Evolutionary conservation across 1,140 invertebrate genomes (phyloP).

Genomic region (Nebria ingens): DNA sequence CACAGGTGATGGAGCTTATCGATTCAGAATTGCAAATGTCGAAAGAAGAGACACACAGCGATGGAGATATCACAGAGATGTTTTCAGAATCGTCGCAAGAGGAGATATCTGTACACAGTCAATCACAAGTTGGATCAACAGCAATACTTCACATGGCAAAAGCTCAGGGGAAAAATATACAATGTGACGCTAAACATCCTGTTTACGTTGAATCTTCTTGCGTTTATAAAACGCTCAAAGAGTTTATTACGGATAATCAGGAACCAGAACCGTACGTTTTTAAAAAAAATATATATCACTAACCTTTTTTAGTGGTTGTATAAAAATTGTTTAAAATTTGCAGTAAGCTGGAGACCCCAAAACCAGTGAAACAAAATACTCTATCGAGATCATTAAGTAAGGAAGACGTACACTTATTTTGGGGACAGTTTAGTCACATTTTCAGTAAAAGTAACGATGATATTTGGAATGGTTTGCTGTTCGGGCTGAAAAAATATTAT

Average conservation of each 20-base stretch:
- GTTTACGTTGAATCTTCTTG: not conserved
- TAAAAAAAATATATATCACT: too few relatives aligned
- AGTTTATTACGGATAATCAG: too few relatives aligned
- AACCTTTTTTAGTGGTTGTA: too few relatives aligned
- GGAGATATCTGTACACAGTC: too few relatives aligned
- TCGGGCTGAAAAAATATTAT: slow-evolving; percentile 44
- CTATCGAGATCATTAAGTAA: slow-evolving; percentile 37
- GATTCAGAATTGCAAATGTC: too few relatives aligned
- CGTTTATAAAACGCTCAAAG: not conserved
- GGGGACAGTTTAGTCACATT: slow-evolving; percentile 37
- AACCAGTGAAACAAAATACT: slow-evolving; percentile 20
- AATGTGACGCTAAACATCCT: not conserved
- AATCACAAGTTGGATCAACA: not conserved
- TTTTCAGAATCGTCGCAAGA: too few relatives aligned
- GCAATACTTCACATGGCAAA: slow-evolving; percentile 12
- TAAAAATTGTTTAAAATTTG: too few relatives aligned
- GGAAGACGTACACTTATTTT: slow-evolving; percentile 40
- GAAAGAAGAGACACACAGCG: too few relatives aligned
- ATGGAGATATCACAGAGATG: too few relatives aligned
- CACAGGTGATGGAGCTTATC: too few relatives aligned
- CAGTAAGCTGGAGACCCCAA: too few relatives aligned
- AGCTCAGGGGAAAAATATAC: not conserved
- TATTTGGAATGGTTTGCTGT: slow-evolving; percentile 42
- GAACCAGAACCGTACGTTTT: too few relatives aligned
- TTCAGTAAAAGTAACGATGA: slow-evolving; percentile 37